phyloP scores from a whole-genome alignment of 2,888 invertebrate genomes.

The Agonopterix arenella region DNA sequence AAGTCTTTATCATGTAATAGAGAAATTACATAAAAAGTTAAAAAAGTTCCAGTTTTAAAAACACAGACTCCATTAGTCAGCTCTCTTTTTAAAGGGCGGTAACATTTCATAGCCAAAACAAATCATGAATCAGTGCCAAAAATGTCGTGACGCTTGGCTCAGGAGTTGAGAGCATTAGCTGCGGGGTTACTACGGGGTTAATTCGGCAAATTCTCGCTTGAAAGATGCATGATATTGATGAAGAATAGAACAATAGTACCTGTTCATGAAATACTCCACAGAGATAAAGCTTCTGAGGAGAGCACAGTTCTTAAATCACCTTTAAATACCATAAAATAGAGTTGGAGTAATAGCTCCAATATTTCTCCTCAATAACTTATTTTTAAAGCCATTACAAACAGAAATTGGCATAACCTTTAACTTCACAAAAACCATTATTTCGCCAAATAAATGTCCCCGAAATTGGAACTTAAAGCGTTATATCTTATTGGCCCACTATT shows the following conservation, averaged over 20 bases:
- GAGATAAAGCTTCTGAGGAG: no score
- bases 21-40: not conserved
- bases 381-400: not conserved
- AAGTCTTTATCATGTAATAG: no score
- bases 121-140: constrained; percentile 67
- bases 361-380: not conserved
- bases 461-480: constrained; percentile 15
- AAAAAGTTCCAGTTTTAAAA: constrained; percentile 15
- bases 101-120: constrained; percentile 64
- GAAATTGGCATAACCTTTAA: not conserved
- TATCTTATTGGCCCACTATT: constrained; percentile 18
- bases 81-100: constrained; percentile 28
- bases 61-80: constrained; percentile 56
- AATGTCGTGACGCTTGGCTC: constrained; percentile 14
- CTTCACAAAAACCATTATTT: constrained; percentile 1
- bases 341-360: not conserved
- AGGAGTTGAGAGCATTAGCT: constrained; percentile 16
- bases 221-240: no score
- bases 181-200: not conserved
- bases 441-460: constrained; percentile 13
- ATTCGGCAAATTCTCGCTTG: no score
- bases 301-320: no score
- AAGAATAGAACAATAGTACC: no score
- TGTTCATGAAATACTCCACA: no score
- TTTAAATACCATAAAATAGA: not conserved